phyloP scores from a whole-genome alignment of 1,140 invertebrate genomes.

The Anoplophora glabripennis region DNA sequence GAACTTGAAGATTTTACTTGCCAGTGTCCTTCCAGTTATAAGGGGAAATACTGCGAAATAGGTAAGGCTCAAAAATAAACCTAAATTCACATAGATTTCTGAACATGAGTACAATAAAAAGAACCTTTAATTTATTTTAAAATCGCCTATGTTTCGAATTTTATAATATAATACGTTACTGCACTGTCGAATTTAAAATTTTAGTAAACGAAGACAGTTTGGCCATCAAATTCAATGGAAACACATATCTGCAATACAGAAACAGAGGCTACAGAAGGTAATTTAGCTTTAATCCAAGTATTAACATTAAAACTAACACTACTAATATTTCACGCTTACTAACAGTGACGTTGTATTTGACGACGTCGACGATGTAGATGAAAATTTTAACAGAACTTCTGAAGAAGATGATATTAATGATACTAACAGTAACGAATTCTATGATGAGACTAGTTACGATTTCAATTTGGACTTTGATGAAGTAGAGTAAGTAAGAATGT shows the following conservation, averaged over 20 bases:
- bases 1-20: constrained; percentile 68
- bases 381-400: constrained; percentile 29
- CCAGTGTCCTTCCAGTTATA: constrained; percentile 64
- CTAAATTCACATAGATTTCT: too few species aligned
- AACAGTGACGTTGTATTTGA: constrained; percentile 33
- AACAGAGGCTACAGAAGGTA: constrained; percentile 46
- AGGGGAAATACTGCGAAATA: constrained; percentile 71
- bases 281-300: not conserved
- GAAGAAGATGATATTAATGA: constrained; percentile 29
- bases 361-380: constrained; percentile 30
- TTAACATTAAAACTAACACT: constrained; percentile 11
- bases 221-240: constrained; percentile 45
- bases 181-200: constrained; percentile 4
- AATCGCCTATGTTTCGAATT: too few species aligned
- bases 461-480: constrained; percentile 28
- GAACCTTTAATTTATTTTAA: too few species aligned
- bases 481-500: constrained; percentile 28
- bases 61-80: constrained; percentile 52
- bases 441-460: constrained; percentile 39
- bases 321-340: constrained; percentile 22
- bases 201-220: constrained; percentile 34
- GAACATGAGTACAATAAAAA: too few species aligned
- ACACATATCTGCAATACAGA: constrained; percentile 44
- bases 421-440: constrained; percentile 15
- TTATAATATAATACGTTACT: too few species aligned